Conservation (phyloP, 2,113 vertebrate genomes). For the Eidolon helvum region DNA sequence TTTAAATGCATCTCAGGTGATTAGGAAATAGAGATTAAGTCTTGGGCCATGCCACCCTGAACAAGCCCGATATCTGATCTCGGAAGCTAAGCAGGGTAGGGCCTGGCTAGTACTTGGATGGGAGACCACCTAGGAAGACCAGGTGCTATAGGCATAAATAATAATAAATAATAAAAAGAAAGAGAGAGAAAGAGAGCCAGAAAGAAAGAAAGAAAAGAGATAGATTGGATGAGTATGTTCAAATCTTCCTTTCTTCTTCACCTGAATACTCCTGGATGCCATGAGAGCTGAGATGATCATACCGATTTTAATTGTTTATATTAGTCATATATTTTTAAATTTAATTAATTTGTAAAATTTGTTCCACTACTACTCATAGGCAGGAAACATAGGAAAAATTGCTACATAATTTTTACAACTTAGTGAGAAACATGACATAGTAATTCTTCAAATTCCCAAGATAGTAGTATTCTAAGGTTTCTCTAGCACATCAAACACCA, state of each 20-base stretch:
- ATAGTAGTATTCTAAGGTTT: not conserved
- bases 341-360: not conserved
- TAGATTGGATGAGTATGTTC: not conserved
- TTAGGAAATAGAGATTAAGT: no score
- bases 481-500: not conserved
- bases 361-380: not conserved
- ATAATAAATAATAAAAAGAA: no score
- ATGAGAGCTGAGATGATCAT: not conserved
- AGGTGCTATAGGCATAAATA: no score
- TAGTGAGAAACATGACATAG: not conserved
- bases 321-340: not conserved
- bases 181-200: no score
- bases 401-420: not conserved
- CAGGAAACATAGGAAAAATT: not conserved
- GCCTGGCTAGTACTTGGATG: no score
- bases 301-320: not conserved
- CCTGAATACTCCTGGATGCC: not conserved
- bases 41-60: no score
- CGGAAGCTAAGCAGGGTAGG: no score
- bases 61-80: no score
- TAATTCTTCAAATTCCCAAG: conserved; percentile 7
- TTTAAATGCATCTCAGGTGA: no score
- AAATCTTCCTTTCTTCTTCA: not conserved
- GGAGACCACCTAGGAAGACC: no score
- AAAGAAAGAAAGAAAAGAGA: no score